phyloP scores from a whole-genome alignment of 2,113 vertebrate species.

The Nansenia antarctica region DNA sequence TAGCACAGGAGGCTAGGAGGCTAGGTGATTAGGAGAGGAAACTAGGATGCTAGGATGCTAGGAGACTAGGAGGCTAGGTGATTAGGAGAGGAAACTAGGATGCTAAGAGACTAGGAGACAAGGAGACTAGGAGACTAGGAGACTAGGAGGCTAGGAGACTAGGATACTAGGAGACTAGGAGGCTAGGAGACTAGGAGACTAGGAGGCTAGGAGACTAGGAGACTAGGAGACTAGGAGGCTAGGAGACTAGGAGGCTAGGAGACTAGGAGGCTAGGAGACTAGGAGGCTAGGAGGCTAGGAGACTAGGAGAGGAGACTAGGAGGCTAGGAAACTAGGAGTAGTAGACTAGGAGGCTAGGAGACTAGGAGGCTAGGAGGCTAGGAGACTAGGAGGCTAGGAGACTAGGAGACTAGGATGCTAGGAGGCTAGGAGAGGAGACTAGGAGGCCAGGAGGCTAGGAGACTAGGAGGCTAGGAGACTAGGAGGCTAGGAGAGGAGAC shows the following conservation, averaged over 20 bases:
- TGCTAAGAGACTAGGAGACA: background rate
- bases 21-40: background rate
- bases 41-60: slow-evolving; percentile 11
- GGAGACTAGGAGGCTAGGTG: background rate
- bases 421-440: slow-evolving; percentile 17
- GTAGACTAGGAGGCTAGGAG: slow-evolving; percentile 9
- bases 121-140: slow-evolving; percentile 6
- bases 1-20: slow-evolving; percentile 19
- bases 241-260: slow-evolving; percentile 11
- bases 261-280: background rate
- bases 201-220: background rate
- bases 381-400: slow-evolving; percentile 14
- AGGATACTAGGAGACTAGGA: slow-evolving; percentile 5
- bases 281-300: slow-evolving; percentile 4
- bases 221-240: slow-evolving; percentile 4
- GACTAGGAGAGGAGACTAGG: background rate
- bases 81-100: slow-evolving; percentile 11
- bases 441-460: background rate
- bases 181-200: slow-evolving; percentile 6
- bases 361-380: background rate
- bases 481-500: slow-evolving; percentile 5
- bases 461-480: slow-evolving; percentile 12
- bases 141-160: background rate
- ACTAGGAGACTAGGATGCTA: no score
- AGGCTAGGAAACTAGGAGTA: slow-evolving; percentile 3